These are phyloP conservation scores for Strix uralensis DNA, from an alignment of 2,113 vertebrate genomes.

Conservation along the genomic window DNA sequence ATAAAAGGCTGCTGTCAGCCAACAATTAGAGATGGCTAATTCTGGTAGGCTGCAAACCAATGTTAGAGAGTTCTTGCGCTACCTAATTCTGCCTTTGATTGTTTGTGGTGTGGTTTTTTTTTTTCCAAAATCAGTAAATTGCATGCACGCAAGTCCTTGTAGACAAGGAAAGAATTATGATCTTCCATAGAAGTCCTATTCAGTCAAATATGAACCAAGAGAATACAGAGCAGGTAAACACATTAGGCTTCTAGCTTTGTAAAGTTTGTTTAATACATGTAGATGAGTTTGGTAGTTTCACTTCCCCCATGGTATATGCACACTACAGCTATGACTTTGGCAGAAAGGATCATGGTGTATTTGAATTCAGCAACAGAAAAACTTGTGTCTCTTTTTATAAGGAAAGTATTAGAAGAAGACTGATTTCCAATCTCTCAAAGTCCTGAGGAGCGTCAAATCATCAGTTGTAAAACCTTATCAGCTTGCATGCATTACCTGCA, in stretches of 20 bases:
- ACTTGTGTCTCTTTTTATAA: background rate
- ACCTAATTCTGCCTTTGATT: background rate
- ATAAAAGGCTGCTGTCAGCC: background rate
- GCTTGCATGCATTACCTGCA: constrained; percentile 72
- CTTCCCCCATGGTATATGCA: background rate
- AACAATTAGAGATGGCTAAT: background rate
- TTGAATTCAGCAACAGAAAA: background rate
- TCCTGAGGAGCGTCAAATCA: background rate
- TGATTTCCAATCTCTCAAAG: background rate
- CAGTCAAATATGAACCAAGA: background rate
- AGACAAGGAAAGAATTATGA: background rate
- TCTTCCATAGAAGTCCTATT: background rate
- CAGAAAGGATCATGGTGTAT: background rate
- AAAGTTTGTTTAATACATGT: background rate
- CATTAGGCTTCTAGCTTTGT: background rate
- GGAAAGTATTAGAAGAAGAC: background rate
- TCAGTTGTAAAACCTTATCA: background rate
- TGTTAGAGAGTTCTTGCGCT: background rate
- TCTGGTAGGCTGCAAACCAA: background rate
- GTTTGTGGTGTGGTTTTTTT: background rate
- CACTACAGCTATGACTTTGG: background rate
- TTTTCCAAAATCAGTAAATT: background rate
- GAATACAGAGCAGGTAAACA: background rate
- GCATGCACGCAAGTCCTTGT: background rate
- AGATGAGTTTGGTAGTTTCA: background rate